These are phyloP conservation scores for Oreochromis spilurus DNA, from an alignment of 2,113 vertebrate species.

Conservation along the genomic window DNA sequence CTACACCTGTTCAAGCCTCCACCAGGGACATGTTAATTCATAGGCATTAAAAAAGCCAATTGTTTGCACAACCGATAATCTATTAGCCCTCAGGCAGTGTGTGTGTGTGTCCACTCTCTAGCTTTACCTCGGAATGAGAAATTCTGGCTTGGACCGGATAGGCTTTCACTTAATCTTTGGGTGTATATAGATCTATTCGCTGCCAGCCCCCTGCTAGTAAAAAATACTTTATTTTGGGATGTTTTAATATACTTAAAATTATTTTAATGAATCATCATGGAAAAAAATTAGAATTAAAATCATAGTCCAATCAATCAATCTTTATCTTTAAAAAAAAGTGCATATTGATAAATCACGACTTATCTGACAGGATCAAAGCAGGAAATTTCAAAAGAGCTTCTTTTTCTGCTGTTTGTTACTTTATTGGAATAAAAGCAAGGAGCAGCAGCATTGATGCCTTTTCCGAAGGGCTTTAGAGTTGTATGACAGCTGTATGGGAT, in stretches of 20 bases:
- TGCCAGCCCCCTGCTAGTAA: not conserved
- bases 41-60: constrained; percentile 79
- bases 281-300: not conserved
- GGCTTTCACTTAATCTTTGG: constrained; percentile 63
- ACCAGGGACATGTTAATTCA: constrained; percentile 80
- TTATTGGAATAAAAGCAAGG: not conserved
- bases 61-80: constrained; percentile 78
- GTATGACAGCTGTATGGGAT: constrained; percentile 64
- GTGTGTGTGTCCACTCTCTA: constrained; percentile 68
- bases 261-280: not conserved
- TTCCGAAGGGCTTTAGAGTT: constrained; percentile 47
- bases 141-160: constrained; percentile 61
- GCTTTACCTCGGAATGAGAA: constrained; percentile 62
- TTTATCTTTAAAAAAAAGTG: not conserved
- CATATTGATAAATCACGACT: not conserved
- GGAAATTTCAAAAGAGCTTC: not conserved
- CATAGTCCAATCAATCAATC: not conserved
- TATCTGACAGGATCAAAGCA: not conserved
- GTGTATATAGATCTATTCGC: constrained; percentile 27
- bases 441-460: constrained; percentile 21
- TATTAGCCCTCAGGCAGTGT: constrained; percentile 73
- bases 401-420: constrained; percentile 3
- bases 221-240: not conserved
- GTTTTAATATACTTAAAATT: not conserved
- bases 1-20: constrained; percentile 72